phyloP scores from a whole-genome alignment of 2,797 vertebrate species.

The Anableps anableps region DNA sequence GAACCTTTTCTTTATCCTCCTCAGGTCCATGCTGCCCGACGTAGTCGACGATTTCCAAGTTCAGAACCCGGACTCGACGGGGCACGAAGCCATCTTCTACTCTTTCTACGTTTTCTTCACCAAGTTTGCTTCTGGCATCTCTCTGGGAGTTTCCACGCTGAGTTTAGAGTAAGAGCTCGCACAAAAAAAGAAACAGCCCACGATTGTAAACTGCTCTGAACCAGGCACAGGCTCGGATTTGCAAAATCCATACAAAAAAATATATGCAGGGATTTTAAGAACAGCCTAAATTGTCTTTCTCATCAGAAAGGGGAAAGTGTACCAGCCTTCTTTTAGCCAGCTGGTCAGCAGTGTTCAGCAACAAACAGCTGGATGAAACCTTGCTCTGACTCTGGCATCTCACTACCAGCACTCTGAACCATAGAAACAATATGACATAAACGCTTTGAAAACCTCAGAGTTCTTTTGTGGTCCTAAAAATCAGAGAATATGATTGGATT shows the following conservation, averaged over 20 bases:
- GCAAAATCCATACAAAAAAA: background rate
- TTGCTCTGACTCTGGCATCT: no score
- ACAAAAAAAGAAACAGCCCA: background rate
- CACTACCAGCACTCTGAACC: background rate
- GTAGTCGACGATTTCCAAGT: conserved; percentile 96
- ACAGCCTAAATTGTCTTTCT: no score
- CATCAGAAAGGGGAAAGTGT: no score
- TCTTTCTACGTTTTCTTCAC: conserved; percentile 99
- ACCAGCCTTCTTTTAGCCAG: no score
- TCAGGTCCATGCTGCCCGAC: conserved; percentile 97
- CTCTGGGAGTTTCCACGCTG: conserved; percentile 94
- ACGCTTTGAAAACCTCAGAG: background rate
- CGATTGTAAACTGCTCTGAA: background rate
- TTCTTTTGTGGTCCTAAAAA: background rate
- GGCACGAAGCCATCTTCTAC: conserved; percentile 96
- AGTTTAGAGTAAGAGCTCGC: conserved; percentile 91
- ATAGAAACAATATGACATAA: background rate
- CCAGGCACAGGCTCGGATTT: background rate
- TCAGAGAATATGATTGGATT: background rate
- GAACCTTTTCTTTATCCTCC: background rate
- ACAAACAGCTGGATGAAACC: no score
- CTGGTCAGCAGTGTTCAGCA: no score
- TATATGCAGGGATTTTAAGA: background rate
- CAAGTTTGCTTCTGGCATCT: conserved; percentile 96
- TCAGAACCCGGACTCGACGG: conserved; percentile 85